A percentile compares a stretch with the other conserved stretches of the same genome.
phyloP scores from a whole-genome alignment of 2,888 invertebrate species.

The Himalopsyche kuldschensis region DNA sequence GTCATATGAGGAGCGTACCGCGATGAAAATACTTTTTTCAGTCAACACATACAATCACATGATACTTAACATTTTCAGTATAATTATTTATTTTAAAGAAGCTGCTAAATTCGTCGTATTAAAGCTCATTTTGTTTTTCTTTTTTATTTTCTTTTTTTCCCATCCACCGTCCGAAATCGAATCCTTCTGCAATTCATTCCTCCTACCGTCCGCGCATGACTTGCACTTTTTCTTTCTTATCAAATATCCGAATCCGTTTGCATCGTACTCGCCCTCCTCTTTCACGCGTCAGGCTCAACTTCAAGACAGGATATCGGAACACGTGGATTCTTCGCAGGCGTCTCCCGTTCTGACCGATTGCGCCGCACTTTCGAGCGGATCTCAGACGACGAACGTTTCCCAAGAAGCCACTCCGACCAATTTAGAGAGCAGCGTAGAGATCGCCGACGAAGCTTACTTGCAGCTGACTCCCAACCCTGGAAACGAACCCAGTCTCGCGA shows the following conservation, averaged over 20 bases:
- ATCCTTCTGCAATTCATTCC: slow-evolving; percentile 1
- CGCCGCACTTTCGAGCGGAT: neutral
- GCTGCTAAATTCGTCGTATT: neutral
- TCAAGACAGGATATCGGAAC: slow-evolving; percentile 34
- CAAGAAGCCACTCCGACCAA: slow-evolving; percentile 17
- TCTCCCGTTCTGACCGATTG: slow-evolving; percentile 2
- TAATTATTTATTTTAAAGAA: neutral
- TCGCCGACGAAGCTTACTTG: slow-evolving; percentile 37
- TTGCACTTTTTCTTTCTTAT: slow-evolving; percentile 21
- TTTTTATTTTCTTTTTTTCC: slow-evolving; percentile 29
- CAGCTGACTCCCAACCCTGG: slow-evolving; percentile 39
- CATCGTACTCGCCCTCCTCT: slow-evolving; percentile 21
- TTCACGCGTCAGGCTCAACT: slow-evolving; percentile 30
- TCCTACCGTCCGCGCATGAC: slow-evolving; percentile 20
- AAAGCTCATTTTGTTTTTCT: slow-evolving; percentile 3
- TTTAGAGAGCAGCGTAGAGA: slow-evolving; percentile 28
- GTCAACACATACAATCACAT: neutral
- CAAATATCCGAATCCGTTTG: slow-evolving; percentile 12
- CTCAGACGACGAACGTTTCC: slow-evolving; percentile 41
- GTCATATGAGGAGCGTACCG: too few relatives aligned
- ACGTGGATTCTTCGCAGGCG: slow-evolving; percentile 15
- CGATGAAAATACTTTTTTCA: too few relatives aligned
- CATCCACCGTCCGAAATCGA: slow-evolving; percentile 8
- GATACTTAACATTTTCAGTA: slow-evolving; percentile 16
- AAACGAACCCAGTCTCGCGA: slow-evolving; percentile 35